Conservation (phyloP, 1,140 invertebrate species). For the Sipha flava region DNA sequence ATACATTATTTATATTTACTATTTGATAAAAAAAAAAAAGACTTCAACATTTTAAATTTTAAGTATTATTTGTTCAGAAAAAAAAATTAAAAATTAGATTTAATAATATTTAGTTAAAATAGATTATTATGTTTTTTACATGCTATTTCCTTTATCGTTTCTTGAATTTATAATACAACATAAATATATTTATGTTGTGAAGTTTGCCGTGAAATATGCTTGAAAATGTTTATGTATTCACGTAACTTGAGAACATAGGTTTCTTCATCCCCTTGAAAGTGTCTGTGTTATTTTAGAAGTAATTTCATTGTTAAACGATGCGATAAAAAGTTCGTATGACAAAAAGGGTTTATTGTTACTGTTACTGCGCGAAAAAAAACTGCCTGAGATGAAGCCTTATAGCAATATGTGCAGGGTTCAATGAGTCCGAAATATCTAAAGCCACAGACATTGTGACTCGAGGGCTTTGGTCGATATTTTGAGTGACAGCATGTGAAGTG, state of each 20-base stretch:
- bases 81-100: too few species aligned
- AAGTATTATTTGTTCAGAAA: too few species aligned
- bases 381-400: neutral
- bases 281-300: constrained; percentile 29
- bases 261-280: constrained; percentile 1
- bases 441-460: neutral
- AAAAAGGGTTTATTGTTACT: constrained; percentile 16
- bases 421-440: constrained; percentile 7
- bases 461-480: constrained; percentile 10
- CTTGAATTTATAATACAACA: neutral
- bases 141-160: too few species aligned
- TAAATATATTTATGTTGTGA: neutral
- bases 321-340: constrained; percentile 19
- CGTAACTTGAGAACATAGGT: constrained; percentile 5
- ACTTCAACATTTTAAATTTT: too few species aligned
- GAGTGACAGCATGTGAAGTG: neutral
- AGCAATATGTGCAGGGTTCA: neutral
- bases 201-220: constrained; percentile 2
- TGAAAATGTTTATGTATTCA: constrained; percentile 8
- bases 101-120: too few species aligned
- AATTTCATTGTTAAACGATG: constrained; percentile 27
- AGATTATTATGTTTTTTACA: too few species aligned
- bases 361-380: neutral
- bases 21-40: too few species aligned
- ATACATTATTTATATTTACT: too few species aligned